phyloP scores from a whole-genome alignment of 2,113 vertebrate genomes.

The Tachysurus vachellii region DNA sequence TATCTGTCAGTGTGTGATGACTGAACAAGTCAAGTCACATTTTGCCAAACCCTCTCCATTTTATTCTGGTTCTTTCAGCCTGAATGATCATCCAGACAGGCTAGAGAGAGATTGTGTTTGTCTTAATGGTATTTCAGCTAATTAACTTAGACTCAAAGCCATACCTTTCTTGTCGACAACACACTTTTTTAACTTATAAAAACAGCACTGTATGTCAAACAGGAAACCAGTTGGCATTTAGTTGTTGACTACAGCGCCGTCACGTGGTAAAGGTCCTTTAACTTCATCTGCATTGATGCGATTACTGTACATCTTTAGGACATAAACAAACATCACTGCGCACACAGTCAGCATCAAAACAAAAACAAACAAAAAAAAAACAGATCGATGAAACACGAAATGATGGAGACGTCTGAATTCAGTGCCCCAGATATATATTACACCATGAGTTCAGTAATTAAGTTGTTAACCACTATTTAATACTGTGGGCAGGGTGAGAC shows the following conservation, averaged over 20 bases:
- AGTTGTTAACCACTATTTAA: not conserved
- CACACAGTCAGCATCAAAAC: not conserved
- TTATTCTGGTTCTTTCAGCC: too few species aligned
- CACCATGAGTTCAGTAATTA: not conserved
- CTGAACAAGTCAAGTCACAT: not conserved
- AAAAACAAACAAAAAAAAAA: not conserved
- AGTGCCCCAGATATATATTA: not conserved
- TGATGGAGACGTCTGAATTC: not conserved
- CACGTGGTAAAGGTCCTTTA: slow-evolving; percentile 6
- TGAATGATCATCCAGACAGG: not conserved
- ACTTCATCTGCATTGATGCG: slow-evolving; percentile 15
- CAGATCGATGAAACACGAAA: too few species aligned
- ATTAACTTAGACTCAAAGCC: not conserved
- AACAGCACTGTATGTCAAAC: not conserved
- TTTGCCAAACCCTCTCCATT: too few species aligned
- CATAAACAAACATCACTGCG: not conserved
- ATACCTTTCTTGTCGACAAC: not conserved
- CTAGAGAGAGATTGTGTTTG: not conserved
- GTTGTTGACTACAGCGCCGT: slow-evolving; percentile 12
- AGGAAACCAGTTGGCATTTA: slow-evolving; percentile 7
- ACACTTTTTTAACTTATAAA: not conserved
- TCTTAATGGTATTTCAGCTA: not conserved
- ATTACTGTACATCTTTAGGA: not conserved
- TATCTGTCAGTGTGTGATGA: not conserved
- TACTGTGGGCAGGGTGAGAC: not conserved